These are phyloP conservation scores for Zaprionus lineosus DNA, from an alignment of 2,888 invertebrate species.

Conservation along the genomic window DNA sequence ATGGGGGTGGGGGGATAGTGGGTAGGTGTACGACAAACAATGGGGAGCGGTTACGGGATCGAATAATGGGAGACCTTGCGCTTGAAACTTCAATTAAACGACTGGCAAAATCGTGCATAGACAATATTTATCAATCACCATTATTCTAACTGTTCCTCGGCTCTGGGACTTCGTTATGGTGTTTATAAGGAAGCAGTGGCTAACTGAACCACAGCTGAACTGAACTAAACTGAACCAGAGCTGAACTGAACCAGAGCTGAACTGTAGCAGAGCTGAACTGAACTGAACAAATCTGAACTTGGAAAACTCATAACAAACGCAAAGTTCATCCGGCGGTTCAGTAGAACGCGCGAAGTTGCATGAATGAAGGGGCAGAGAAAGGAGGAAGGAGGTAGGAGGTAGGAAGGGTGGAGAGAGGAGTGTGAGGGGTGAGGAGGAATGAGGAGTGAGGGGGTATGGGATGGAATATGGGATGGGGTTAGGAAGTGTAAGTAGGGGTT, in stretches of 20 bases:
- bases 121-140: conserved; percentile 78
- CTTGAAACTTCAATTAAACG: conserved; percentile 71
- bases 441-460: not conserved
- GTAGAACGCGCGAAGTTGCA: conserved; percentile 39
- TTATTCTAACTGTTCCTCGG: conserved; percentile 72
- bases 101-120: conserved; percentile 64
- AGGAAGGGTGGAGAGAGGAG: conserved; percentile 27
- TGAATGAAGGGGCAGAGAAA: not conserved
- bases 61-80: conserved; percentile 44
- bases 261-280: conserved; percentile 15
- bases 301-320: conserved; percentile 68
- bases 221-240: conserved; percentile 2
- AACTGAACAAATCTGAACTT: conserved; percentile 3
- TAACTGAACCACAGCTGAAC: conserved; percentile 19
- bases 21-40: too few relatives aligned
- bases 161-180: conserved; percentile 33
- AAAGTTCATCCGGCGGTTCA: conserved; percentile 58
- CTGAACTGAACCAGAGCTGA: conserved; percentile 8
- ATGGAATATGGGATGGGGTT: not conserved
- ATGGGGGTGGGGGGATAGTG: too few relatives aligned
- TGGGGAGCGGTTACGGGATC: not conserved
- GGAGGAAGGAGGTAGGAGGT: conserved; percentile 31
- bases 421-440: conserved; percentile 31
- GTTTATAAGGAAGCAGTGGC: conserved; percentile 53
- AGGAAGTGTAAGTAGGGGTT: conserved; percentile 5